Percentiles rank a stretch among this genome's conserved stretches.
Conservation (phyloP, 1,140 invertebrate genomes). For the Venturia canescens region DNA sequence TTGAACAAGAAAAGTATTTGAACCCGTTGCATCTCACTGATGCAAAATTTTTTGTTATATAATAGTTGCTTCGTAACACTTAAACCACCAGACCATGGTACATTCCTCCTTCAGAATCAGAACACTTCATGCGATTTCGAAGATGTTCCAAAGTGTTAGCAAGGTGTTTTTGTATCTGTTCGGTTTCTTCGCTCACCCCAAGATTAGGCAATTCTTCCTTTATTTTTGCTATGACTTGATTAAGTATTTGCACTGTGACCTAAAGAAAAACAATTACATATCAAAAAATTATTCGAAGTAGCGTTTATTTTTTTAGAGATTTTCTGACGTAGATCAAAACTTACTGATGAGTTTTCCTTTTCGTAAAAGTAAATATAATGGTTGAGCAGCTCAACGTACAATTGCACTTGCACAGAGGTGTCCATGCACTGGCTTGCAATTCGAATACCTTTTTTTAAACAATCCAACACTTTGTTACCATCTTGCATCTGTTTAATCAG, state of each 20-base stretch:
- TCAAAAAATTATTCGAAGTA: slow-evolving; percentile 37
- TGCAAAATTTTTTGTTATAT: too few relatives aligned
- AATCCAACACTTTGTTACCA: slow-evolving; percentile 94
- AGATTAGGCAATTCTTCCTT: slow-evolving; percentile 94
- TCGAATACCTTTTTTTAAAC: slow-evolving; percentile 95
- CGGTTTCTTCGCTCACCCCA: slow-evolving; percentile 95
- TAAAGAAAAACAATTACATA: slow-evolving; percentile 68
- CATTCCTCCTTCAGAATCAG: slow-evolving; percentile 80
- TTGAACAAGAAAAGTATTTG: too few relatives aligned
- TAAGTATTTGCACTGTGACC: slow-evolving; percentile 85
- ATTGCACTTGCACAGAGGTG: slow-evolving; percentile 95
- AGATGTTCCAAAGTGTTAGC: slow-evolving; percentile 86
- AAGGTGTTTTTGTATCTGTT: slow-evolving; percentile 86
- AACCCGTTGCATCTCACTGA: too few relatives aligned
- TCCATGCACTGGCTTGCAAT: slow-evolving; percentile 99
- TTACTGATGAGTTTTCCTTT: slow-evolving; percentile 89
- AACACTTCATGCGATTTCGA: slow-evolving; percentile 81
- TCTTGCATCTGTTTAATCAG: slow-evolving; percentile 84
- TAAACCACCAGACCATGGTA: slow-evolving; percentile 80
- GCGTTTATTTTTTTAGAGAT: not conserved
- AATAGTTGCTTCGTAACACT: slow-evolving; percentile 42
- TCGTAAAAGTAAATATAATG: slow-evolving; percentile 97
- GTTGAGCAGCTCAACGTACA: slow-evolving; percentile 96
- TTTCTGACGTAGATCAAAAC: not conserved
- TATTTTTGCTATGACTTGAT: slow-evolving; percentile 94